Evolutionary conservation across 2,113 vertebrate genomes (phyloP).

Genomic region (Hippocampus comes): DNA sequence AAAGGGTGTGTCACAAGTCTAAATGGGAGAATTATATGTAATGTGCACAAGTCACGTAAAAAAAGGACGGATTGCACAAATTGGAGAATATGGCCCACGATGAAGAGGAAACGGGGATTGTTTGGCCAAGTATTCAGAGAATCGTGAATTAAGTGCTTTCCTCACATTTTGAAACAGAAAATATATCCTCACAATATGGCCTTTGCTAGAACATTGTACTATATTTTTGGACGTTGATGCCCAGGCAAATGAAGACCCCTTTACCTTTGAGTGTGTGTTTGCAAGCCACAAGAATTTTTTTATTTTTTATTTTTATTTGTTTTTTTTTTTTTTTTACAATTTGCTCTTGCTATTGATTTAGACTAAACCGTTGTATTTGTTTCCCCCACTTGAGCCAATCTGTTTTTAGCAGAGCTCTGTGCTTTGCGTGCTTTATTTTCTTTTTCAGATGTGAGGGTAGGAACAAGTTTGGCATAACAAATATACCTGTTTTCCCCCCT

Average conservation of each 20-base stretch:
- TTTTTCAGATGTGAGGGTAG: not conserved
- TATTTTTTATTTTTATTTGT: too few species aligned
- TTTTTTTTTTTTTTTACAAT: too few species aligned
- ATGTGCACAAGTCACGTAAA: not conserved
- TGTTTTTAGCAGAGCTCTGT: not conserved
- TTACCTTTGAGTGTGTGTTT: not conserved
- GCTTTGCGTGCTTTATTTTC: not conserved
- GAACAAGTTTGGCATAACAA: not conserved
- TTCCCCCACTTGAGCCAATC: not conserved
- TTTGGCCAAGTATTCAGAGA: slow-evolving; percentile 15
- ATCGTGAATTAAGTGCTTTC: slow-evolving; percentile 25
- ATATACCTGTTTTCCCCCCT: not conserved
- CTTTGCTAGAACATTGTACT: slow-evolving; percentile 17
- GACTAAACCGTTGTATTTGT: not conserved
- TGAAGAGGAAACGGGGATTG: not conserved
- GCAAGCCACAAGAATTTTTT: too few species aligned
- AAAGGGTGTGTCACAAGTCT: too few species aligned
- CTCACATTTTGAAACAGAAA: slow-evolving; percentile 22
- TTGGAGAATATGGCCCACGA: not conserved
- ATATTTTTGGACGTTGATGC: slow-evolving; percentile 11
- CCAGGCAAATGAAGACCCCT: not conserved
- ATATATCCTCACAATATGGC: slow-evolving; percentile 3
- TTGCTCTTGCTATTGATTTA: too few species aligned
- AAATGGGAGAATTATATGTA: too few species aligned
- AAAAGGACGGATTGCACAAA: not conserved